Percentiles rank a stretch among this genome's conserved stretches.
These are phyloP conservation scores for Eubasilissa splendida DNA, from an alignment of 2,888 invertebrate species.

Conservation along the genomic window DNA sequence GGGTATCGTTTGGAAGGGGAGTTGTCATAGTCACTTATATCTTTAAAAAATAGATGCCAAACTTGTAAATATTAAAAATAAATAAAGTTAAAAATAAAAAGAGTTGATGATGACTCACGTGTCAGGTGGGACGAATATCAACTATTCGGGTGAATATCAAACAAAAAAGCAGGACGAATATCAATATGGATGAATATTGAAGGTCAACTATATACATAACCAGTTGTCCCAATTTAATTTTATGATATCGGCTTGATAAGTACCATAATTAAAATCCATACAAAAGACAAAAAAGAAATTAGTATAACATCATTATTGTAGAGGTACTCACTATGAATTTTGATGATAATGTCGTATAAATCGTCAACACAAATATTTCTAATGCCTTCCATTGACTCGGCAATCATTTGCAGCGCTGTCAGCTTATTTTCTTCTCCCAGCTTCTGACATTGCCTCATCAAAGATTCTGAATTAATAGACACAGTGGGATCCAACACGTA, in stretches of 20 bases:
- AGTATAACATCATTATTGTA: background rate
- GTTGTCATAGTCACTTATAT: too few species aligned
- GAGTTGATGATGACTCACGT: too few species aligned
- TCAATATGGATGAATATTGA: slow-evolving; percentile 50
- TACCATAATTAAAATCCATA: background rate
- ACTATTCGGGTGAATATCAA: too few species aligned
- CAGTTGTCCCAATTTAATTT: too few species aligned
- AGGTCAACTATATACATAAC: background rate
- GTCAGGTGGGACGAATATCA: too few species aligned
- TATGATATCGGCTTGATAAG: too few species aligned
- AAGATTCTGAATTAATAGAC: slow-evolving; percentile 70
- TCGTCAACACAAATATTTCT: slow-evolving; percentile 65
- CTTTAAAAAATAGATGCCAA: too few species aligned
- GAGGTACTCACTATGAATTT: slow-evolving; percentile 70
- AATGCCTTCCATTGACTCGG: slow-evolving; percentile 64
- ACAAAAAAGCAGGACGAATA: too few species aligned
- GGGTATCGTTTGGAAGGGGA: too few species aligned
- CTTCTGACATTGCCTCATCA: slow-evolving; percentile 71
- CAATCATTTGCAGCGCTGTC: slow-evolving; percentile 64
- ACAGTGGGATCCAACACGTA: slow-evolving; percentile 71
- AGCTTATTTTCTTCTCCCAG: slow-evolving; percentile 67
- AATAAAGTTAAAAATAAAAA: too few species aligned
- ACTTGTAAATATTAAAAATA: too few species aligned
- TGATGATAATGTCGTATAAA: slow-evolving; percentile 70
- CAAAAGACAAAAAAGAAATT: background rate